Base-by-base conservation (phyloP, 2,888 invertebrate genomes). In the Drosophila picticornis region DNA sequence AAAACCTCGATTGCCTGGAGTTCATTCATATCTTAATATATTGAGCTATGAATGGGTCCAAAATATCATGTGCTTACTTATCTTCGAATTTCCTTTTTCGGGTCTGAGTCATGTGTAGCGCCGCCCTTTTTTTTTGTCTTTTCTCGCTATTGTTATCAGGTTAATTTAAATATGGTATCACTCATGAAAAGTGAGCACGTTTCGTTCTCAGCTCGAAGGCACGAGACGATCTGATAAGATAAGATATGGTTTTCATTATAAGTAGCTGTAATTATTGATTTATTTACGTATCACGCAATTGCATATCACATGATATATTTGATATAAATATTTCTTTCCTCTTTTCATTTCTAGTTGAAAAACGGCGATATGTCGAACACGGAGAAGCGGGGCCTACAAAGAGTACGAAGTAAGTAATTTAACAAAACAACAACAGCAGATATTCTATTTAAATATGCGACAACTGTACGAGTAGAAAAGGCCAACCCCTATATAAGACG, bases 341-440 rank as follows among this genome's bases (percentile, higher is more conserved):
- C 77, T 72, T 36, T 83, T 88, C 69, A 65, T 63, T 77, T 81
- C 36, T 60, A 84, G 89, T 56, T 57, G 34, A 63, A 38, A 34
- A 52, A 31, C 57, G 22, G 34, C 78, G 80, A 72, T 79, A 92
- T 92, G 93, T 92, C 92, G 73, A 92, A 92, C 63, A 92, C 92
- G 40, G 92, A 92, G 82, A 92, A 90, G 74, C 86, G 88, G 55
- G 91, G 91, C 22, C 74, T 91, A 36, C 90, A 83, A 66, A 89
- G 83, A 90, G 79, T 91, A 68, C 89, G 88, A 85, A 88, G 92
- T 93, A 82, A 92, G 91, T 92, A 84, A 11, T 51, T 34, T 34
- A 13, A 66, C 25, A 22, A 36, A 56, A 50, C 6, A 60, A 34
- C 38, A 19, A 43, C 22, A 34, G 9, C 1, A 22, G 48, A 61